These are phyloP conservation scores for Lutjanus argentimaculatus DNA, from an alignment of 2,797 vertebrate genomes.

Conservation along the genomic window DNA sequence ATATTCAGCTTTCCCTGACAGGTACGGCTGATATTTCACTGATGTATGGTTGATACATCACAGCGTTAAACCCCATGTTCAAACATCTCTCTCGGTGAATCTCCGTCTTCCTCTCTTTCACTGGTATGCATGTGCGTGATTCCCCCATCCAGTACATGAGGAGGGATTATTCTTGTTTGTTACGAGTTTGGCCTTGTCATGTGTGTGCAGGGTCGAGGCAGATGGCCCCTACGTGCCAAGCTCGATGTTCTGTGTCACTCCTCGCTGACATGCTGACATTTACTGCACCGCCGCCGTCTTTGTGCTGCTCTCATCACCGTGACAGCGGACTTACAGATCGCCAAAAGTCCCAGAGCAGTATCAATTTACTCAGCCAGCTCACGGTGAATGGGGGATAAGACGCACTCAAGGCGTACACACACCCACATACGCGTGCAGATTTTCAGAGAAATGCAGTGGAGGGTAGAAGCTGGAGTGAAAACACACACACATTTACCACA, in stretches of 20 bases:
- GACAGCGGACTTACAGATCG: conserved; percentile 70
- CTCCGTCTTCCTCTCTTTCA: neutral
- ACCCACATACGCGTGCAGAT: conserved; percentile 10
- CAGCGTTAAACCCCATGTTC: conserved; percentile 2
- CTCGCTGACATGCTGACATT: conserved; percentile 79
- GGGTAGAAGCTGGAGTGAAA: conserved; percentile 16
- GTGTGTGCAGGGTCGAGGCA: conserved; percentile 33
- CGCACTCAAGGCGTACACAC: conserved; percentile 6
- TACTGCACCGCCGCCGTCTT: conserved; percentile 58
- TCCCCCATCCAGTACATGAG: conserved; percentile 24
- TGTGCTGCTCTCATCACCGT: conserved; percentile 72
- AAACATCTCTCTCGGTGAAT: conserved; percentile 6
- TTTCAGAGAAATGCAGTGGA: conserved; percentile 19
- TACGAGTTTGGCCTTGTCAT: conserved; percentile 56
- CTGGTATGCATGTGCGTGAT: conserved; percentile 8
- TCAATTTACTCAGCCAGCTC: conserved; percentile 62
- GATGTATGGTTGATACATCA: conserved; percentile 5
- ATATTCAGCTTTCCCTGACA: conserved; percentile 32
- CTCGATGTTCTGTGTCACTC: conserved; percentile 64
- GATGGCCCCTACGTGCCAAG: conserved; percentile 31
- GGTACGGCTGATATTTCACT: conserved; percentile 5
- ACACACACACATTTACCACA: conserved; percentile 22
- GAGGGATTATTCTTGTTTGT: conserved; percentile 52
- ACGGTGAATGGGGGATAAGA: conserved; percentile 39
- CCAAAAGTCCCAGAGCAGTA: conserved; percentile 57